Evolutionary conservation across 1,140 invertebrate genomes (phyloP), one percentile per base, ranked within the genome.

Genomic region (Musca vetustissima): DNA sequence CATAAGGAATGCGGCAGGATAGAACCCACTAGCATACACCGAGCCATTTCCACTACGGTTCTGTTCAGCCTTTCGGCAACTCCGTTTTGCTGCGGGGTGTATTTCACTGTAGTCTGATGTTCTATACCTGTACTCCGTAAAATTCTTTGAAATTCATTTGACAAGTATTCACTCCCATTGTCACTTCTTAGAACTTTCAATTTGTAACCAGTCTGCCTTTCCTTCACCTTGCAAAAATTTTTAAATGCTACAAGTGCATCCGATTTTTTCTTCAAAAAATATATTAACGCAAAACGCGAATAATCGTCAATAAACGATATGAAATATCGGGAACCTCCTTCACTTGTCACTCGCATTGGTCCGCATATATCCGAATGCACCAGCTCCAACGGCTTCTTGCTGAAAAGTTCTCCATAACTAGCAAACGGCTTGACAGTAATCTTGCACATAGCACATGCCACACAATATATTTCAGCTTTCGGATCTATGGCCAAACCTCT

Each of bases 111-210:
- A 32, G 28, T 32, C 28, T 32, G 53, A 11, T 57, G 21, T 15
- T 22, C 8, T 57, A 57, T 57, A n/a, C 68, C 57, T 15, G 17
- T 1, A 9, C 4, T 13, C 36, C 6, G 8, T 15, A 64, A 49
- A 65, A 17, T 64, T 53, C 24, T 22, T 15, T 66, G n/a, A 50
- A 66, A 66, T 66, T 66, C 17, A 4, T 25, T 28, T 24, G 43
- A 50, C 17, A 6, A 21, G 25, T 50, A 66, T 73, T 85, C 82
- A 17, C 19, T 71, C 49, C 83, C 84, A 73, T 84, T 83, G 57
- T 83, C 81, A 15, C 70, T 75, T 65, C 75, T n/a, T n/a, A n/a
- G n/a, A n/a, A n/a, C n/a, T n/a, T n/a, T n/a, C n/a, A n/a, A n/a
- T n/a, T n/a, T n/a, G 57, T 70, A 57, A 53, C 73, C 67, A 17